Evolutionary conservation across 2,113 vertebrate genomes (phyloP).

Genomic region (Pseudopodoces humilis): DNA sequence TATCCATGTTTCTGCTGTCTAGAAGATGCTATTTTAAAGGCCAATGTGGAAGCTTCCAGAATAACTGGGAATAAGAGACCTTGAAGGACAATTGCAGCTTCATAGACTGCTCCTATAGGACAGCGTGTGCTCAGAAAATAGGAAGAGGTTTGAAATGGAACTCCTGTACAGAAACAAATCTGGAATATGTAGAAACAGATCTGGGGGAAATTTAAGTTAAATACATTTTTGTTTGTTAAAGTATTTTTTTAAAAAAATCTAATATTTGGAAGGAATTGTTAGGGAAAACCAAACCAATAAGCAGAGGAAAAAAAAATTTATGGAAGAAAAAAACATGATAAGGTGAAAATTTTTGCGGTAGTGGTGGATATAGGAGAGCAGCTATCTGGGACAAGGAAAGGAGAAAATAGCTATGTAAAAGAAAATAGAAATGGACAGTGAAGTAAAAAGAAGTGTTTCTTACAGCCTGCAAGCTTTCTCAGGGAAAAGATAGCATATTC

Average conservation of each 20-base stretch:
- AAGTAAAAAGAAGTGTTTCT: neutral
- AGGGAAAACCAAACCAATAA: neutral
- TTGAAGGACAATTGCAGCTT: neutral
- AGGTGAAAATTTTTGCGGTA: neutral
- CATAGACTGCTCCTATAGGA: neutral
- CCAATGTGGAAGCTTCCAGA: neutral
- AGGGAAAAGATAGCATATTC: neutral
- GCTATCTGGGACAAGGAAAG: neutral
- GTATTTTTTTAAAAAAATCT: accelerated
- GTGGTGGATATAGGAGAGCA: neutral
- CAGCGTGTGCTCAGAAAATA: neutral
- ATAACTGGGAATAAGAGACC: neutral
- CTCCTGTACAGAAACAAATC: neutral
- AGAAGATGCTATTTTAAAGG: neutral
- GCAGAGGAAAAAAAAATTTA: neutral
- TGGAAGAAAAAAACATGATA: neutral
- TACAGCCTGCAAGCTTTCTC: neutral
- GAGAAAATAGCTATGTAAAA: neutral
- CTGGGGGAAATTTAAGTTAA: neutral
- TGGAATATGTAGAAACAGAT: neutral
- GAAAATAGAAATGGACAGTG: neutral
- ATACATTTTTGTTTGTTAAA: neutral
- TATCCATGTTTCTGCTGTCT: neutral
- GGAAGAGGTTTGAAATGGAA: neutral
- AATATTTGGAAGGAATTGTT: neutral